Evolutionary conservation across 2,888 invertebrate genomes (phyloP), one percentile per base, ranked within the genome.

Genomic region (Melipona bicolor): DNA sequence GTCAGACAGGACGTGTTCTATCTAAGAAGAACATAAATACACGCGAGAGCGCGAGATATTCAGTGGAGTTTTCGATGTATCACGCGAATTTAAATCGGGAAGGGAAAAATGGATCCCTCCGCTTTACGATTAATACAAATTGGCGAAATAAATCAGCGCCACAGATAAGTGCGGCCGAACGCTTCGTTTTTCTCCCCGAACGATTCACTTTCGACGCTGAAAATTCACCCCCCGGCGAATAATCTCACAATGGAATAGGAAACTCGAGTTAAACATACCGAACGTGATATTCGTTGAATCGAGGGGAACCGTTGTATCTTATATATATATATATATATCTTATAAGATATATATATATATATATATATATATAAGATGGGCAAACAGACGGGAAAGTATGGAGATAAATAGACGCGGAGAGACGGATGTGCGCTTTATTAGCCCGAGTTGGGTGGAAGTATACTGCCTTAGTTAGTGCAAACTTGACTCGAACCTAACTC

Each of bases 391-490:
- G 19, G 62, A 52, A 78, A 61, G 49, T 72, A 61, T 27, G 49
- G n/a, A n/a, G 61, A 72, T 62, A 80, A 83, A 83, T 56, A 71
- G 71, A 75, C 52, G 50, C 2, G 52, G 50, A 17, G 65, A 43
- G 13, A 24, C 32, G 54, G 62, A 62, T 67, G 50, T 50, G 11
- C 24, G 65, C 43, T 73, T 81, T 70, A 81, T 81, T 81, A 81
- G 49, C 13, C 17, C 43, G 19, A 21, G 24, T 19, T 52, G 43
- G 64, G 27, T 49, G 24, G 19, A 36, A 49, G 69, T 65, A 24
- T 56, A 54, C 32, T 50, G 64, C 24, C 64, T 19, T 17, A 62
- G 21, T 52, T 19, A n/a, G 56, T 15, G 73, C 36, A 73, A 72
- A 56, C 17, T 62, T 73, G 73, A 80, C 72, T 59, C 68, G 19